Conservation (phyloP, 2,888 invertebrate genomes). For the Halocaridina rubra region DNA sequence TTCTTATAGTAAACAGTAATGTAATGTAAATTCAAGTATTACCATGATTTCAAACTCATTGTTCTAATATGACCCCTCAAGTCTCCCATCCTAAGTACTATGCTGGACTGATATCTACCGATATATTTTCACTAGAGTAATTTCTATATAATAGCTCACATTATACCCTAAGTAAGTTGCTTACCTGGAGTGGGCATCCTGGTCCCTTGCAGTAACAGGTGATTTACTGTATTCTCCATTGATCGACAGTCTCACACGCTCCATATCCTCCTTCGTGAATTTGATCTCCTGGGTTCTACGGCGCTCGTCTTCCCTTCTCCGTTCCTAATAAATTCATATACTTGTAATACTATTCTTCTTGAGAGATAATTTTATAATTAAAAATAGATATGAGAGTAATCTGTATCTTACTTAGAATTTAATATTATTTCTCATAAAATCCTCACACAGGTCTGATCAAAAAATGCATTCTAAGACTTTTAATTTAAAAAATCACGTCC, state of each 20-base stretch:
- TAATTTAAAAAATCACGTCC: too few species aligned
- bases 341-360: too few species aligned
- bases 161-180: neutral
- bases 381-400: too few species aligned
- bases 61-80: neutral
- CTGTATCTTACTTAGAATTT: too few species aligned
- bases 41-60: neutral
- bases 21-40: too few species aligned
- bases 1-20: too few species aligned
- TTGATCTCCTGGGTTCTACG: constrained; percentile 72
- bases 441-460: too few species aligned
- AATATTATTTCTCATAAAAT: too few species aligned
- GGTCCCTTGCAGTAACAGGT: constrained; percentile 20
- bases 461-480: too few species aligned
- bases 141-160: neutral
- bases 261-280: constrained; percentile 65
- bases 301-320: constrained; percentile 81
- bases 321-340: constrained; percentile 70
- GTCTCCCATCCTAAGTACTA: neutral
- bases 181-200: constrained; percentile 38
- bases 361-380: too few species aligned
- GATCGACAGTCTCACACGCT: constrained; percentile 56
- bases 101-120: neutral
- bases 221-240: constrained; percentile 64
- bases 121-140: neutral